phyloP scores from a whole-genome alignment of 2,797 vertebrate genomes.

The Ficedula albicollis region DNA sequence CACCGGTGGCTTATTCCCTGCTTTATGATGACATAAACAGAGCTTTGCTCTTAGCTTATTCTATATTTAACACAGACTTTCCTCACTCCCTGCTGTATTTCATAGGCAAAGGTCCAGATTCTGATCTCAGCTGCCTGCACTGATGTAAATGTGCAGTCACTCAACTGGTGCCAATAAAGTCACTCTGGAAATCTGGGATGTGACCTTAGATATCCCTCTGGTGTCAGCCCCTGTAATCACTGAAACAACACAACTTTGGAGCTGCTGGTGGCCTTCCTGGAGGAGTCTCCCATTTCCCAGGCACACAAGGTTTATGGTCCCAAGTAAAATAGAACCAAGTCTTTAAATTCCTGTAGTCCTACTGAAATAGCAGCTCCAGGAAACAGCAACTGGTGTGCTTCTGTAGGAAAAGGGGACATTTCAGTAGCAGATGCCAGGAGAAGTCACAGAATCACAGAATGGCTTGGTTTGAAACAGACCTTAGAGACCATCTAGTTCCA shows the following conservation, averaged over 20 bases:
- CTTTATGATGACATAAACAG: constrained; percentile 62
- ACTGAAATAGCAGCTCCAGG: not conserved
- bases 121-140: constrained; percentile 38
- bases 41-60: constrained; percentile 16
- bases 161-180: not conserved
- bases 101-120: constrained; percentile 38
- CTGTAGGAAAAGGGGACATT: not conserved
- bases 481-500: not conserved
- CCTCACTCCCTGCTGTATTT: not conserved
- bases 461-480: not conserved
- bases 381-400: not conserved
- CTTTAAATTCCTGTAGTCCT: not conserved
- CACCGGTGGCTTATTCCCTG: constrained; percentile 10
- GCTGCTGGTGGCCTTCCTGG: not conserved
- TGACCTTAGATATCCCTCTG: not conserved
- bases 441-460: not conserved
- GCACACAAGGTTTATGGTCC: rapidly evolving
- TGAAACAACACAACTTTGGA: not conserved
- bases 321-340: not conserved
- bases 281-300: not conserved
- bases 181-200: not conserved
- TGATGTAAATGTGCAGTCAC: not conserved
- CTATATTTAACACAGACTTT: constrained; percentile 57
- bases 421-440: not conserved
- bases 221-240: not conserved